Evolutionary conservation across 2,113 vertebrate genomes (phyloP), one percentile per base, ranked within the genome.

Genomic region (Bambusicola thoracicus): DNA sequence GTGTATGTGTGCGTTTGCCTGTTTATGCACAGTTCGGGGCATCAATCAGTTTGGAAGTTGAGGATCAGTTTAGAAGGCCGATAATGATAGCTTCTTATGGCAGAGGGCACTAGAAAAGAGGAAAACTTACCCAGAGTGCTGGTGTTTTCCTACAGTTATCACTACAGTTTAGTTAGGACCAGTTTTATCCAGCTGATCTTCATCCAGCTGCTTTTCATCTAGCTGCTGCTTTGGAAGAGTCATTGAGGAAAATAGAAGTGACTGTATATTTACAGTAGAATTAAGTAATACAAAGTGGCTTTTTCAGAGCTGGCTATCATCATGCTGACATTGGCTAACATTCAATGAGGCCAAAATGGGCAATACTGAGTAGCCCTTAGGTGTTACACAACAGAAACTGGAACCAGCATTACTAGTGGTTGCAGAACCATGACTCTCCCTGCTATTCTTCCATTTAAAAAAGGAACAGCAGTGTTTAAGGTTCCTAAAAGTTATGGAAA

Each of bases 221-320:
- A 82, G 85, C 38, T 91, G 66, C 63, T 83, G 73, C 44, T 67
- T 59, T 67, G 63, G 29, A 74, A 63, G 49, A 78, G 22, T 41
- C 68, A 67, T 21, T 68, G 44, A 74, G 21, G 61, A 82, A 87
- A 59, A 85, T 32, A 81, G 41, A 53, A 89, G 21, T 29, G 41
- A 69, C 40, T 89, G 51, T 51, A 19, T 80, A 85, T 91, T 94
- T 89, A 74, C 7, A 74, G 41, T 40, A 93, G 70, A 89, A 89
- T 62, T 92, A 83, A 82, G 20, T 74, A 89, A 93, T 3, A 4
- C 24, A 77, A 84, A 92, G 40, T 58, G 38, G 40, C 12, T 91
- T 94, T 32, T 85, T 58, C 48, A 67, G 89, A 82, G 63, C 41
- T 87, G 82, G 21, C 25, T 87, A 51, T 81, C 48, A 78, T 88